Evolutionary conservation across 2,888 invertebrate genomes (phyloP), one percentile per base, ranked within the genome.

Genomic region (Hedya salicella): DNA sequence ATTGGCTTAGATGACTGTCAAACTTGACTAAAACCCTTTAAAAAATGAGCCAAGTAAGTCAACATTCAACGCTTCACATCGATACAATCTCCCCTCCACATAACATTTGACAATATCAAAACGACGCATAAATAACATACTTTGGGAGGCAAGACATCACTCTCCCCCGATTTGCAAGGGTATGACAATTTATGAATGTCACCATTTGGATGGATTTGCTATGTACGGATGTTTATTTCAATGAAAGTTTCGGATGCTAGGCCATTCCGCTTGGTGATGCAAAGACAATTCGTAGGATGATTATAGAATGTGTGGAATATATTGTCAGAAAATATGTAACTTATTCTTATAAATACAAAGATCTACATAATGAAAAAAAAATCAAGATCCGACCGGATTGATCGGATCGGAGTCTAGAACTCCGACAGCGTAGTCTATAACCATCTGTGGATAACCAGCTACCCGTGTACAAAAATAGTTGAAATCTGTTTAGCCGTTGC

Each of bases 81-180:
- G 59, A 65, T 65, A 70, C 60, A 19, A 66, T 68, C 64, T 67
- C 59, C 54, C 57, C 30, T 53, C 54, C 71, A 70, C 68, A n/a
- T n/a, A 72, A 69, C 69, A 74, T 76, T 73, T 75, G 78, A 78
- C 75, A 78, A 74, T 76, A 77, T 75, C 78, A 73, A 70, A 69
- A 73, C 52, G 67, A 68, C 57, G 59, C 73, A 77, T 77, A 78
- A 77, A 78, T 78, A 75, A 77, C 74, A 67, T 73, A 69, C 74
- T 74, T 69, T 69, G 70, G 71, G 69, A 67, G 69, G 71, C 71
- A 71, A 76, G 73, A 70, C 73, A 73, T 73, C 71, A 69, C 62
- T 68, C 64, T 64, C 64, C 68, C 57, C 62, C 67, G 67, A 73
- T 76, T 76, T 76, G 76, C 76, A 75, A 57, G 69, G 69, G 69